phyloP scores from a whole-genome alignment of 2,113 vertebrate genomes.

The Zonotrichia leucophrys region DNA sequence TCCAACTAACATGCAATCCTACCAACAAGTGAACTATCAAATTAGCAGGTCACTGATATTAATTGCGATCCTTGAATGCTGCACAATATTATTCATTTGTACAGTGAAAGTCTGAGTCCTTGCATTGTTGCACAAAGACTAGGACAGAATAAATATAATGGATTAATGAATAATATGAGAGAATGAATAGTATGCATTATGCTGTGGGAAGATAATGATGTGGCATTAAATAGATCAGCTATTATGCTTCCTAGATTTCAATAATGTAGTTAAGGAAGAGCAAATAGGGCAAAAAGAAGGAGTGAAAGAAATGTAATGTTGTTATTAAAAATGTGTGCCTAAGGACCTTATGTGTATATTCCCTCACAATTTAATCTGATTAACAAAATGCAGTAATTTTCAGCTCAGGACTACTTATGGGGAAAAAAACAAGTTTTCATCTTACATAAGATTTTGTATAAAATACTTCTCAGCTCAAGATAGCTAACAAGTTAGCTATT shows the following conservation, averaged over 20 bases:
- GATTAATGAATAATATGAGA: slow-evolving; percentile 42
- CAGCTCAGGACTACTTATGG: background rate
- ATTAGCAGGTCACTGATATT: slow-evolving; percentile 12
- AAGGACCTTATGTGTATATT: background rate
- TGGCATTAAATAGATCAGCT: slow-evolving; percentile 29
- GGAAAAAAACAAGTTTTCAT: background rate
- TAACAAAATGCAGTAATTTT: slow-evolving; percentile 53
- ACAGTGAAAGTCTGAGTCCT: slow-evolving; percentile 27
- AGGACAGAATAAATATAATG: slow-evolving; percentile 36
- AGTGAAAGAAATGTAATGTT: slow-evolving; percentile 42
- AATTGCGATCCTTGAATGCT: slow-evolving; percentile 1
- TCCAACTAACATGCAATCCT: background rate
- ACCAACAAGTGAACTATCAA: background rate
- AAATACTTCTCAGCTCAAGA: background rate
- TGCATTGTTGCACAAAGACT: slow-evolving; percentile 13
- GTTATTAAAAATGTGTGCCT: slow-evolving; percentile 30
- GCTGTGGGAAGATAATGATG: slow-evolving; percentile 45
- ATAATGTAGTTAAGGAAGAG: slow-evolving; percentile 41
- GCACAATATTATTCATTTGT: background rate
- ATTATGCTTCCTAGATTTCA: slow-evolving; percentile 58
- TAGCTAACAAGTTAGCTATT: slow-evolving; percentile 35
- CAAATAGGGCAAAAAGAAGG: slow-evolving; percentile 23
- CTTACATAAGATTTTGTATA: background rate
- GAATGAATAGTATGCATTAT: slow-evolving; percentile 31
- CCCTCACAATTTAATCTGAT: slow-evolving; percentile 34